Evolutionary conservation across 2,797 vertebrate genomes (phyloP), one percentile per base, ranked within the genome.

Genomic region (Pseudochromis fuscus): DNA sequence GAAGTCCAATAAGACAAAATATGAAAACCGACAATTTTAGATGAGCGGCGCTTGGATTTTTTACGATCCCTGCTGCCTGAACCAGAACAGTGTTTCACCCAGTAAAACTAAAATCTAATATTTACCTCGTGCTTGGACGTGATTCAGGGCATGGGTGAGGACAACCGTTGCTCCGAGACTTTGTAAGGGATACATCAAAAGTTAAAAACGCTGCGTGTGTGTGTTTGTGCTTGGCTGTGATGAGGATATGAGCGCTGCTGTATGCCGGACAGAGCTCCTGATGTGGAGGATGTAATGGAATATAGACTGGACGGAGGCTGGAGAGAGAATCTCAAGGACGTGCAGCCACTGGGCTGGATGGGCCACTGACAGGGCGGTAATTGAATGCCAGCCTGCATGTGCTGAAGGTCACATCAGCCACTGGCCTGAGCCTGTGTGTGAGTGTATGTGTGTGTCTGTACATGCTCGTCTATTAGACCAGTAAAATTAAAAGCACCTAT

Each of bases 281-380:
- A 82, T 72, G 88, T 86, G 77, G 87, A 82, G 88, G 87, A 73
- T 79, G 80, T 89, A 91, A 91, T 83, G 86, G 87, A 92, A 89
- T 88, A 81, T 83, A 83, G 75, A 91, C 85, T 82, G 85, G 89
- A 88, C 81, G n/a, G 65, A 83, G 87, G 82, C 75, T 81, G 77
- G 77, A 89, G 89, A 72, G 81, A 87, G 85, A 76, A 58, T 79
- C 81, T 93, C 88, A 92, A 92, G 91, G 90, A 89, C 90, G 57
- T 75, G 85, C 81, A 85, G 89, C 86, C 82, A 83, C 83, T 84
- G 87, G 81, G 83, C 90, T 90, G 87, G 83, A 89, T 74, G 82
- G 88, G 86, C 87, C 90, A 88, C 87, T 91, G 92, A 92, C 89
- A 91, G 83, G 87, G 89, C 74, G 83, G 91, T 93, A 93, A 93